Evolutionary conservation across 1,140 invertebrate genomes (phyloP).

Genomic region (Dolichoris vasculosae): DNA sequence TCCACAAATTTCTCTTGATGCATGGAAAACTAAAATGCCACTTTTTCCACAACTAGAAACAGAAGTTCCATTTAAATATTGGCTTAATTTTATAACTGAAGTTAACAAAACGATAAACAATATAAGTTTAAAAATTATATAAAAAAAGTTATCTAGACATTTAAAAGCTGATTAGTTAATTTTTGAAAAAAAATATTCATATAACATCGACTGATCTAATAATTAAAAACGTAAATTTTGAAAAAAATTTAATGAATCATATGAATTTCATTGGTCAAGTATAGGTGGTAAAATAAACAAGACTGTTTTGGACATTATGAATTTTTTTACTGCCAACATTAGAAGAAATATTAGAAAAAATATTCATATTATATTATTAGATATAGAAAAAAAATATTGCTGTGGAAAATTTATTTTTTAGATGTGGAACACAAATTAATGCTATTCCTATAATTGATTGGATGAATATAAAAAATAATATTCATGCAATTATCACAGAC

Average conservation of each 20-base stretch:
- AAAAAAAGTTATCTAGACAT: constrained; percentile 12
- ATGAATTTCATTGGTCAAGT: constrained; percentile 27
- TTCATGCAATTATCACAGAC: too few relatives aligned
- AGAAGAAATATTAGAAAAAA: constrained; percentile 43
- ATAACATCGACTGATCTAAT: constrained; percentile 54
- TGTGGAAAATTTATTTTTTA: too few relatives aligned
- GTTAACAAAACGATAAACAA: constrained; percentile 49
- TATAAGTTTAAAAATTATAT: constrained; percentile 19
- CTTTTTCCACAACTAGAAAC: not conserved
- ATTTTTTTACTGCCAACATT: constrained; percentile 9
- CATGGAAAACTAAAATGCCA: constrained; percentile 73
- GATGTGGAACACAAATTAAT: too few relatives aligned
- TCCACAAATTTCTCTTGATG: constrained; percentile 75
- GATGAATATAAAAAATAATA: too few relatives aligned
- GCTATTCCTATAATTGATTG: too few relatives aligned
- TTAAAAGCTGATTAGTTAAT: constrained; percentile 43
- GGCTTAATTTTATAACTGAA: constrained; percentile 50
- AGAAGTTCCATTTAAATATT: constrained; percentile 35
- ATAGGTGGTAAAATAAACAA: constrained; percentile 46
- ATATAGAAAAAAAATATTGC: too few relatives aligned
- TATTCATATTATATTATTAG: constrained; percentile 54
- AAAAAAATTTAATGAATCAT: not conserved
- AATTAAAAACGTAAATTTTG: not conserved
- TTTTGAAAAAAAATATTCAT: constrained; percentile 55
- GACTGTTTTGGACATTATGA: constrained; percentile 39